phyloP scores from a whole-genome alignment of 2,797 vertebrate genomes.

The Avahi laniger region DNA sequence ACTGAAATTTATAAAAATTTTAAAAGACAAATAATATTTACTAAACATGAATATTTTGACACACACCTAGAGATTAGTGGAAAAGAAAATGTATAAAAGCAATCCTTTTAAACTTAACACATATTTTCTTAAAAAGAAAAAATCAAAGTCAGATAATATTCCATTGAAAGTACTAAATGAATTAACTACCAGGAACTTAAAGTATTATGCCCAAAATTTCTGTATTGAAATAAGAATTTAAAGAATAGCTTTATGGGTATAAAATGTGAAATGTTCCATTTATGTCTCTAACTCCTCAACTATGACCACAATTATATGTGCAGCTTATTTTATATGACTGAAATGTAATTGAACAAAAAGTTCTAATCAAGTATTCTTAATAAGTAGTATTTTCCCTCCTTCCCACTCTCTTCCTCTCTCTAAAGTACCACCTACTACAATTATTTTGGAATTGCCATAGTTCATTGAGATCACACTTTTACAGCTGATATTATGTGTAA shows the following conservation, averaged over 20 bases:
- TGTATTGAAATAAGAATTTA: not conserved
- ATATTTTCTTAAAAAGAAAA: not conserved
- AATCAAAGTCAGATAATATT: not conserved
- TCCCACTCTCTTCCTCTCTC: rapidly evolving
- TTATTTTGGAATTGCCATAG: not conserved
- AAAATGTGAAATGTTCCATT: conserved; percentile 15
- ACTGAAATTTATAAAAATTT: not conserved
- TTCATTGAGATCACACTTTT: not conserved
- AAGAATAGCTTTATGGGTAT: not conserved
- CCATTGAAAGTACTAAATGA: not conserved
- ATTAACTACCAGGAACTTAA: not conserved
- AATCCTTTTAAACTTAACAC: not conserved
- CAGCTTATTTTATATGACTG: conserved; percentile 2
- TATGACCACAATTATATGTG: not conserved
- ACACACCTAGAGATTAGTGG: not conserved
- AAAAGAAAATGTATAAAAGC: not conserved
- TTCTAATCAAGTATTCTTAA: not conserved
- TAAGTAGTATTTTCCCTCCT: not conserved
- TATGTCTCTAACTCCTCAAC: not conserved
- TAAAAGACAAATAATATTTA: not conserved
- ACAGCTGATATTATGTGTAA: conserved; percentile 12
- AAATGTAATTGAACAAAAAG: not conserved
- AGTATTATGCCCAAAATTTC: not conserved
- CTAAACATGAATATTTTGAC: not conserved
- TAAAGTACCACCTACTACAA: not conserved